Percentiles rank a stretch among this genome's conserved stretches.
These are phyloP conservation scores for Pachycephus smyrnensis DNA, from an alignment of 2,888 invertebrate species.

Conservation along the genomic window DNA sequence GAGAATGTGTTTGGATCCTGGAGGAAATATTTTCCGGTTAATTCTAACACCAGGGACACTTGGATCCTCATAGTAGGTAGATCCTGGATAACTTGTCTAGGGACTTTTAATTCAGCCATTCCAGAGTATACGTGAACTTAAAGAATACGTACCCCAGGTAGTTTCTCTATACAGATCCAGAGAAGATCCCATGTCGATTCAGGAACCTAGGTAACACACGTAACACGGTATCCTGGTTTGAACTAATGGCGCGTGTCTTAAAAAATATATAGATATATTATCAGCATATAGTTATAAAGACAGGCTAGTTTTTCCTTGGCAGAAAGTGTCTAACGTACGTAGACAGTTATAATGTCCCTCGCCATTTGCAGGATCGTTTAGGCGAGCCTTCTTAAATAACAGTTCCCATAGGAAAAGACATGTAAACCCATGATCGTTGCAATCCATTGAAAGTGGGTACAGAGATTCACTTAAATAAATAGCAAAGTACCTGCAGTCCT, in stretches of 20 bases:
- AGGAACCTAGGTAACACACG: background rate
- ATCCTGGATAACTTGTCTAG: background rate
- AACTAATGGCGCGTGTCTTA: slow-evolving; percentile 40
- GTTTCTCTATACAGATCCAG: background rate
- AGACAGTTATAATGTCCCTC: slow-evolving; percentile 54
- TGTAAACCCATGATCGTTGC: slow-evolving; percentile 36
- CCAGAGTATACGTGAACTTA: background rate
- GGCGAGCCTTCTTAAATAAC: slow-evolving; percentile 53
- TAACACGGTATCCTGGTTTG: slow-evolving; percentile 30
- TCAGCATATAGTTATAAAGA: background rate
- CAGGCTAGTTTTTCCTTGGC: background rate
- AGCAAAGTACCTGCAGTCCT: background rate
- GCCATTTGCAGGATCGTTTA: slow-evolving; percentile 56
- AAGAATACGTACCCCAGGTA: background rate
- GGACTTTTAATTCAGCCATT: background rate
- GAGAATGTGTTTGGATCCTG: background rate
- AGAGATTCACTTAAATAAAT: background rate
- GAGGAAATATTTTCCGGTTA: background rate
- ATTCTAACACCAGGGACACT: background rate
- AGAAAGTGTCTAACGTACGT: slow-evolving; percentile 31
- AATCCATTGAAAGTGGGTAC: slow-evolving; percentile 30
- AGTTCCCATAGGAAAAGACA: slow-evolving; percentile 22
- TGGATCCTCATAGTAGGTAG: background rate
- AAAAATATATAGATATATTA: slow-evolving; percentile 11
- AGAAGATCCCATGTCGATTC: background rate